Percentiles rank a stretch among this genome's conserved stretches.
Evolutionary conservation across 2,113 vertebrate genomes (phyloP).

Genomic region (Meleagris gallopavo): DNA sequence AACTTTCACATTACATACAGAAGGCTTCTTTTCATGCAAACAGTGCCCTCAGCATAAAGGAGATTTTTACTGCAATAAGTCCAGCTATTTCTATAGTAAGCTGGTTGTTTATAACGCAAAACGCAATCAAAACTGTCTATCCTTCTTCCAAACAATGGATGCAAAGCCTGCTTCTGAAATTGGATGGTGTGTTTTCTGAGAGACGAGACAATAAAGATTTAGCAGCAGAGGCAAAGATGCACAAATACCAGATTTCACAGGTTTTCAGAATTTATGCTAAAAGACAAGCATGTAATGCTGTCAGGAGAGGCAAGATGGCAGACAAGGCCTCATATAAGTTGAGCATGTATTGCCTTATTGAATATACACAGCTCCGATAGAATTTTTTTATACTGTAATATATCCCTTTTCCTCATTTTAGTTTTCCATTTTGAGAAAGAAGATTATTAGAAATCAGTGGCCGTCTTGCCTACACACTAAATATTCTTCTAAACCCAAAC

Average conservation of each 20-base stretch:
- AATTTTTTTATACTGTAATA: neutral
- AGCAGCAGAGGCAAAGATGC: neutral
- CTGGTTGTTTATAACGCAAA: slow-evolving; percentile 60
- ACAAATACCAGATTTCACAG: slow-evolving; percentile 17
- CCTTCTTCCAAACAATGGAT: slow-evolving; percentile 45
- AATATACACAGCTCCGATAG: neutral
- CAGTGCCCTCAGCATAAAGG: slow-evolving; percentile 69
- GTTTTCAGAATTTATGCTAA: slow-evolving; percentile 25
- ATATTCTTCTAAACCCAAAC: neutral
- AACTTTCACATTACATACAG: slow-evolving; percentile 76
- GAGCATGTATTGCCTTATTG: neutral
- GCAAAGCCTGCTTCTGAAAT: slow-evolving; percentile 68
- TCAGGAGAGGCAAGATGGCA: slow-evolving; percentile 33
- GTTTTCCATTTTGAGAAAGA: neutral
- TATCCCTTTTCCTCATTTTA: neutral
- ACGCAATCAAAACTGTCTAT: slow-evolving; percentile 27
- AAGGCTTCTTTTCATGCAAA: slow-evolving; percentile 74
- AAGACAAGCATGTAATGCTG: neutral
- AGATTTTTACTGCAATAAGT: slow-evolving; percentile 61
- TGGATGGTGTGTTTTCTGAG: slow-evolving; percentile 26
- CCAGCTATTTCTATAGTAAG: slow-evolving; percentile 59
- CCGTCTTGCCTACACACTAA: accelerated
- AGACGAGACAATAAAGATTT: slow-evolving; percentile 71
- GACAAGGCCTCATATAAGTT: neutral
- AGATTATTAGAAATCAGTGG: neutral